Evolutionary conservation across 2,113 vertebrate genomes (phyloP).

Genomic region (Anarhynchus alexandrinus): DNA sequence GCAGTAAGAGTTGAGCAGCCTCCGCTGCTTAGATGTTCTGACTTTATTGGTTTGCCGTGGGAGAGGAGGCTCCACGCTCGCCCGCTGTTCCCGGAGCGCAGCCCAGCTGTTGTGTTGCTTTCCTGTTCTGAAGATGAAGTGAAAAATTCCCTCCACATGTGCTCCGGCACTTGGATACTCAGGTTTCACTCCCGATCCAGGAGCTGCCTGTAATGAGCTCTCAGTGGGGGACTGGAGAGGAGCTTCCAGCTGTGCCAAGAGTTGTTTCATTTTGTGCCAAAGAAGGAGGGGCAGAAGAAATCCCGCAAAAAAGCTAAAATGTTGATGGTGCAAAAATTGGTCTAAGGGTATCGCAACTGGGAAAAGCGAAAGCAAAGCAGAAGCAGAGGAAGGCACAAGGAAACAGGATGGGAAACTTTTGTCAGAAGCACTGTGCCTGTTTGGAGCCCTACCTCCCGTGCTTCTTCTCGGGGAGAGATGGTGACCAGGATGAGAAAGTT

Average conservation of each 20-base stretch:
- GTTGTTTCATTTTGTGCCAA: not conserved
- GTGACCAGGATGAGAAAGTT: not conserved
- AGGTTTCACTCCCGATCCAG: not conserved
- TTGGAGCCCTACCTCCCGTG: conserved; percentile 52
- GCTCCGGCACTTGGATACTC: not conserved
- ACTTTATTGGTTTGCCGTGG: not conserved
- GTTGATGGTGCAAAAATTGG: not conserved
- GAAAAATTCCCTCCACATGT: conserved; percentile 18
- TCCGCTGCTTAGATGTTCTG: not conserved
- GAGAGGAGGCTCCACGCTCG: not conserved
- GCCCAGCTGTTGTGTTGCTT: not conserved
- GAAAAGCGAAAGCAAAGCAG: not conserved
- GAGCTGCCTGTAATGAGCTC: not conserved
- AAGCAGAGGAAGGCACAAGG: not conserved
- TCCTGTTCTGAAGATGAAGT: conserved; percentile 39
- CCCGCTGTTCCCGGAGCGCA: not conserved
- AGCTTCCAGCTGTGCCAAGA: not conserved
- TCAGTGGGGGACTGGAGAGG: not conserved
- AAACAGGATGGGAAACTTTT: conserved; percentile 70
- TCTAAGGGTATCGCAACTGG: not conserved
- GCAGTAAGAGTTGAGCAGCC: not conserved
- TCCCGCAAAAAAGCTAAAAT: not conserved
- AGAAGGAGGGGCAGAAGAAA: not conserved
- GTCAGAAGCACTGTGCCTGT: conserved; percentile 41
- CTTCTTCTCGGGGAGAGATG: not conserved